phyloP scores from a whole-genome alignment of 2,797 vertebrate genomes.

The Myotis myotis region DNA sequence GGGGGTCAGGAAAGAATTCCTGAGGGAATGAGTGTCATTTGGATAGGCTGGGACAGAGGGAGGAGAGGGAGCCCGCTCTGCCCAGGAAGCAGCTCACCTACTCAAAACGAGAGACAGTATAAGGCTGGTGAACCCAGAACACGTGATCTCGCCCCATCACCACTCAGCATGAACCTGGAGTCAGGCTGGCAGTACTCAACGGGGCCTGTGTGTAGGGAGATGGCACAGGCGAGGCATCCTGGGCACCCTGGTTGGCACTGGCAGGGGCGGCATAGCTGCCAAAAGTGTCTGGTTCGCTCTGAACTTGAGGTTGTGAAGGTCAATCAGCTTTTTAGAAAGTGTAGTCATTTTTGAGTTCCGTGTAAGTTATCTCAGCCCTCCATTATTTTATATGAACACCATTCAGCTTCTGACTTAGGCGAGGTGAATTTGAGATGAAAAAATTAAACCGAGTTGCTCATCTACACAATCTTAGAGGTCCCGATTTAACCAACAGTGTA shows the following conservation, averaged over 20 bases:
- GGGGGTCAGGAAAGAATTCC: not conserved
- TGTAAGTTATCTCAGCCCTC: not conserved
- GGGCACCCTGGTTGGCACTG: fast-evolving
- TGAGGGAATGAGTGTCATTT: not conserved
- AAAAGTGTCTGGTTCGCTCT: not conserved
- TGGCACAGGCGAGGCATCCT: fast-evolving
- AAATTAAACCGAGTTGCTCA: fast-evolving
- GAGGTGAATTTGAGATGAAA: not conserved
- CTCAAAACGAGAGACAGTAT: fast-evolving
- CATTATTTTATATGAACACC: not conserved
- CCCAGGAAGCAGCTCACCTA: fast-evolving
- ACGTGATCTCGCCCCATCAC: fast-evolving
- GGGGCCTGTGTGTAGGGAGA: not conserved
- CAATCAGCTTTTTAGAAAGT: not conserved
- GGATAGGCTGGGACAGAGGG: not conserved
- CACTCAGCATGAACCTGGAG: not conserved
- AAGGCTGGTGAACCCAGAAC: not conserved
- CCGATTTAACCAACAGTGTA: not conserved
- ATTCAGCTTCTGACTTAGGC: not conserved
- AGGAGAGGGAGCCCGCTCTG: not conserved
- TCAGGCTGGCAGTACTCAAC: not conserved
- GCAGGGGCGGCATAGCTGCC: not conserved
- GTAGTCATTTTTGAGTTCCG: not conserved
- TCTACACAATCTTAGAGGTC: not conserved
- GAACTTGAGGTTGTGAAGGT: not conserved